A percentile compares a stretch with the other conserved stretches of the same genome.
Evolutionary conservation across 2,113 vertebrate species (phyloP).

Genomic region (Nothoprocta pentlandii): DNA sequence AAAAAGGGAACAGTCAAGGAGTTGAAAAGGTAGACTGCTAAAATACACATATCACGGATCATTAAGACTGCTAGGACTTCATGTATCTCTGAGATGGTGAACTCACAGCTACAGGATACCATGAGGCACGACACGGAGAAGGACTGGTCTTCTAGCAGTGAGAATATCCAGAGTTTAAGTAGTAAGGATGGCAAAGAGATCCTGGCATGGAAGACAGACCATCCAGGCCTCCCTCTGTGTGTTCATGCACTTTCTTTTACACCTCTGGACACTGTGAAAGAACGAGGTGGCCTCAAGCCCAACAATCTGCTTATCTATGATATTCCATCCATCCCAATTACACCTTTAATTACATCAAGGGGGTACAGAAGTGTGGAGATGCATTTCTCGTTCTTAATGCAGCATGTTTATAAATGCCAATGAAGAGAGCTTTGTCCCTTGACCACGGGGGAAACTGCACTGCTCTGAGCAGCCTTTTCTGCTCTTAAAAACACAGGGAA

Average conservation of each 20-base stretch:
- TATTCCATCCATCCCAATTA: background rate
- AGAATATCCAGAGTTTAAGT: background rate
- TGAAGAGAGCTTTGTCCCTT: background rate
- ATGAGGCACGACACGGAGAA: background rate
- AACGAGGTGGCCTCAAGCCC: background rate
- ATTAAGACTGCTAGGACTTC: background rate
- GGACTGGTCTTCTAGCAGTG: background rate
- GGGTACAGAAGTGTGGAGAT: background rate
- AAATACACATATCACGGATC: background rate
- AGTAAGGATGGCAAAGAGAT: background rate
- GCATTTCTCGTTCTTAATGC: background rate
- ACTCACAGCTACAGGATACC: background rate
- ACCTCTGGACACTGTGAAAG: background rate
- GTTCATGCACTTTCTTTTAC: background rate
- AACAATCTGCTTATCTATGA: background rate
- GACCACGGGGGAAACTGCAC: background rate
- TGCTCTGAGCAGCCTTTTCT: background rate
- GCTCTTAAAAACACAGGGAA: background rate
- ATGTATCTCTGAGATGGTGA: conserved; percentile 22
- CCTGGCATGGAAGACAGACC: background rate
- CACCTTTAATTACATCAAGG: background rate
- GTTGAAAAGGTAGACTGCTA: background rate
- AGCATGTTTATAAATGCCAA: background rate
- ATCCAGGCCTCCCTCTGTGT: background rate
- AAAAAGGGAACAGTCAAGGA: background rate